phyloP scores from a whole-genome alignment of 2,888 invertebrate species.

The Anorthoa munda region DNA sequence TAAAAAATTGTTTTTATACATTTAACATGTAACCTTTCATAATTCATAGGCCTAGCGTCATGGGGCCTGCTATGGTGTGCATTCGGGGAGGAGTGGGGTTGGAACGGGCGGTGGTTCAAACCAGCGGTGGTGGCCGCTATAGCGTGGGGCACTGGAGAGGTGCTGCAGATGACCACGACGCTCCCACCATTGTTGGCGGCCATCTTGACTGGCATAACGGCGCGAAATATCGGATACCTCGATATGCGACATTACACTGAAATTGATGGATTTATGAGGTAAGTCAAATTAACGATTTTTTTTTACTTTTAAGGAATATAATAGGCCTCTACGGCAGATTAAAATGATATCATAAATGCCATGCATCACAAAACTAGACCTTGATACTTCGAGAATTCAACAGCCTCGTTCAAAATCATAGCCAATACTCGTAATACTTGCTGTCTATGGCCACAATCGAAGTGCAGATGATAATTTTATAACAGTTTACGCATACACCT shows the following conservation, averaged over 20 bases:
- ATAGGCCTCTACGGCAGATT: background rate
- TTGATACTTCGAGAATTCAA: too few relatives aligned
- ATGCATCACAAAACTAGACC: too few relatives aligned
- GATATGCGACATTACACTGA: slow-evolving; percentile 82
- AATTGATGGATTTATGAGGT: slow-evolving; percentile 85
- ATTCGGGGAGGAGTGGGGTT: slow-evolving; percentile 81
- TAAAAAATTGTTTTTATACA: too few relatives aligned
- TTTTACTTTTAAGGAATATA: background rate
- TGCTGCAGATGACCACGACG: slow-evolving; percentile 77
- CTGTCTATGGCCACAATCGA: too few relatives aligned
- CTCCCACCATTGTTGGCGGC: slow-evolving; percentile 84
- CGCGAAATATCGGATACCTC: slow-evolving; percentile 80
- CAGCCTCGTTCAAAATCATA: too few relatives aligned
- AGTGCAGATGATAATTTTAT: too few relatives aligned
- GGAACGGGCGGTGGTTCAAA: slow-evolving; percentile 82
- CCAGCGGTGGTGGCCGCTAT: slow-evolving; percentile 74
- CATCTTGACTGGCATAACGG: slow-evolving; percentile 82
- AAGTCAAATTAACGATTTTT: slow-evolving; percentile 11
- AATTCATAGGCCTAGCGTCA: slow-evolving; percentile 74
- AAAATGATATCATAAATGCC: too few relatives aligned
- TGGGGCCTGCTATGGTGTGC: slow-evolving; percentile 83
- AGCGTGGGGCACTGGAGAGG: slow-evolving; percentile 81
- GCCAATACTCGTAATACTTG: too few relatives aligned
- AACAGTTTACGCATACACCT: too few relatives aligned
- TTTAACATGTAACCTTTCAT: background rate